A percentile compares a stretch with the other conserved stretches of the same genome.
Evolutionary conservation across 2,888 invertebrate genomes (phyloP).

Genomic region (Cephus pulcher): DNA sequence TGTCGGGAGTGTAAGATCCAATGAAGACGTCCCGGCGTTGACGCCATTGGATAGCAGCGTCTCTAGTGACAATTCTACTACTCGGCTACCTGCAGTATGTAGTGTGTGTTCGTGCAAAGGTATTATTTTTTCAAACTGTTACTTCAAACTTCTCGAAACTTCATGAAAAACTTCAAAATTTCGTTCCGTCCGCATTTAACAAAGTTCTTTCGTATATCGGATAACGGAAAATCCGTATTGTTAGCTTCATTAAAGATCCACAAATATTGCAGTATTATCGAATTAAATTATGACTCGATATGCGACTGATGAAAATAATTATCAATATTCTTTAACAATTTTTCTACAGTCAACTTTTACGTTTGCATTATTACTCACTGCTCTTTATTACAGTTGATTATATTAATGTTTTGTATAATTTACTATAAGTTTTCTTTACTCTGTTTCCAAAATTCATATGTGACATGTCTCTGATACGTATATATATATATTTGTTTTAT

Average conservation of each 20-base stretch:
- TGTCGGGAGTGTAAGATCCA: neutral
- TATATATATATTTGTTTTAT: neutral
- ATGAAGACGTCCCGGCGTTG: neutral
- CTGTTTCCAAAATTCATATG: no score
- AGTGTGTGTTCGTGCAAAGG: conserved; percentile 16
- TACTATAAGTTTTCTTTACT: no score
- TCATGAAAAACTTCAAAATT: neutral
- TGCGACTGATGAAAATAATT: neutral
- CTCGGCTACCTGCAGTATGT: conserved; percentile 1
- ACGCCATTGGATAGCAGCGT: neutral
- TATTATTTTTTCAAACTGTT: neutral
- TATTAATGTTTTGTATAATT: no score
- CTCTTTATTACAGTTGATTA: neutral
- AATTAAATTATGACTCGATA: neutral
- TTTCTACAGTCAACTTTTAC: neutral
- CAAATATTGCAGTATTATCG: neutral
- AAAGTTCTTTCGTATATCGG: neutral
- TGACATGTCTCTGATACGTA: no score
- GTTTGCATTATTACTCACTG: neutral
- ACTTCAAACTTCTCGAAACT: neutral
- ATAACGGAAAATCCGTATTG: neutral
- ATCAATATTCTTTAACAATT: neutral
- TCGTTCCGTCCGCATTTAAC: neutral
- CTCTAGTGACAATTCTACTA: neutral
- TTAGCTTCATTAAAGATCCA: neutral